Evolutionary conservation across 2,888 invertebrate genomes (phyloP).

Genomic region (Quadriops clusia): DNA sequence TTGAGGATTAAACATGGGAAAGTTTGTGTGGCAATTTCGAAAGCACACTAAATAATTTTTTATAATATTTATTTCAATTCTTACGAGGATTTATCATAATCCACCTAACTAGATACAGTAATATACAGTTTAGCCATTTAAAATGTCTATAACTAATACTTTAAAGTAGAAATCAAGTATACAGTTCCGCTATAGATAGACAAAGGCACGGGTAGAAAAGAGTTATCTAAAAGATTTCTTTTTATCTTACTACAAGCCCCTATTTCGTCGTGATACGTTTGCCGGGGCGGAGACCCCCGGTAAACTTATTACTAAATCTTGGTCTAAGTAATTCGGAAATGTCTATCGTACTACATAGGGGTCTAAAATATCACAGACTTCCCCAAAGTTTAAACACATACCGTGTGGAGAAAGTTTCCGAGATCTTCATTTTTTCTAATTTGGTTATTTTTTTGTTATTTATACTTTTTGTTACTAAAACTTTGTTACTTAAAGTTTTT

Average conservation of each 20-base stretch:
- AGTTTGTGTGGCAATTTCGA: too few species aligned
- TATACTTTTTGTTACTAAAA: too few species aligned
- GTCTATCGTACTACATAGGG: conserved; percentile 23
- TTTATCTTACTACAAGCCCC: conserved; percentile 20
- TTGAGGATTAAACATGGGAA: too few species aligned
- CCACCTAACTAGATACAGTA: conserved; percentile 24
- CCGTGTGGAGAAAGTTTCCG: conserved; percentile 9
- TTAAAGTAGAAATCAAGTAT: conserved; percentile 28
- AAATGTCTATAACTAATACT: conserved; percentile 9
- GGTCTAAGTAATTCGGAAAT: conserved; percentile 22
- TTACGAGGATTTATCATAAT: conserved; percentile 13
- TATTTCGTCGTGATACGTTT: conserved; percentile 8
- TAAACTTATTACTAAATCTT: conserved; percentile 1
- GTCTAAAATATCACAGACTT: conserved; percentile 37
- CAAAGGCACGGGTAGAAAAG: conserved; percentile 37
- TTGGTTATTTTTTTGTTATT: too few species aligned
- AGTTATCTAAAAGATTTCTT: conserved; percentile 7
- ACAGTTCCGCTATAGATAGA: conserved; percentile 29
- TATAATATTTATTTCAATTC: conserved; percentile 12
- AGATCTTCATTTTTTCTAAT: conserved; percentile 1
- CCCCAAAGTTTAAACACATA: conserved; percentile 21
- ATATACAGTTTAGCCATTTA: conserved; percentile 19
- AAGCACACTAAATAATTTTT: conserved; percentile 10
- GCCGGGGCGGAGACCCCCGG: too few species aligned
- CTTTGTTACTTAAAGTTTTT: too few species aligned